phyloP scores from a whole-genome alignment of 2,797 vertebrate species.

The Gymnoscopelus microlampas region DNA sequence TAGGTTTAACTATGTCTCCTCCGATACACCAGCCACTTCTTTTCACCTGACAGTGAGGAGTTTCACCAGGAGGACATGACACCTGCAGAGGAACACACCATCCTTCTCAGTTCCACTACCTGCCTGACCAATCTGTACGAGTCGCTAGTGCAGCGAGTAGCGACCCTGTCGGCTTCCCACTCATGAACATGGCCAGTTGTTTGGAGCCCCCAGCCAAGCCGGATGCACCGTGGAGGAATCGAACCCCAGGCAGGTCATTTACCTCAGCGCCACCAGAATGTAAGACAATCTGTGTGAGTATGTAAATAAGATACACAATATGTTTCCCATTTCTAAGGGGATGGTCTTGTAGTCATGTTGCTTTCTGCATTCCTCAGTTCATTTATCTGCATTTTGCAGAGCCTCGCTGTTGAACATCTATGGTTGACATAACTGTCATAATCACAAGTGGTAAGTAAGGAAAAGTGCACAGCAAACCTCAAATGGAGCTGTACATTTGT shows the following conservation, averaged over 20 bases:
- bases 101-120: not conserved
- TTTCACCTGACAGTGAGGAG: no score
- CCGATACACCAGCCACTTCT: no score
- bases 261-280: no score
- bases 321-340: slow-evolving; percentile 27
- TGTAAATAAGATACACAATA: slow-evolving; percentile 27
- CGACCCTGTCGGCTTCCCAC: not conserved
- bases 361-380: slow-evolving; percentile 3
- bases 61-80: no score
- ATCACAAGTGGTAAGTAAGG: slow-evolving; percentile 7
- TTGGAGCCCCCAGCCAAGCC: no score
- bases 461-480: slow-evolving; percentile 9
- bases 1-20: not conserved
- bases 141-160: no score
- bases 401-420: not conserved
- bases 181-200: no score
- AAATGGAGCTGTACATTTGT: slow-evolving; percentile 29
- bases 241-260: no score
- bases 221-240: no score
- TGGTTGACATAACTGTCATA: not conserved
- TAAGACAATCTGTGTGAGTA: slow-evolving; percentile 10
- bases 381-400: not conserved
- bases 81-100: no score
- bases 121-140: not conserved
- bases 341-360: slow-evolving; percentile 25